Conservation (phyloP, 2,797 vertebrate species). For the Alca torda region DNA sequence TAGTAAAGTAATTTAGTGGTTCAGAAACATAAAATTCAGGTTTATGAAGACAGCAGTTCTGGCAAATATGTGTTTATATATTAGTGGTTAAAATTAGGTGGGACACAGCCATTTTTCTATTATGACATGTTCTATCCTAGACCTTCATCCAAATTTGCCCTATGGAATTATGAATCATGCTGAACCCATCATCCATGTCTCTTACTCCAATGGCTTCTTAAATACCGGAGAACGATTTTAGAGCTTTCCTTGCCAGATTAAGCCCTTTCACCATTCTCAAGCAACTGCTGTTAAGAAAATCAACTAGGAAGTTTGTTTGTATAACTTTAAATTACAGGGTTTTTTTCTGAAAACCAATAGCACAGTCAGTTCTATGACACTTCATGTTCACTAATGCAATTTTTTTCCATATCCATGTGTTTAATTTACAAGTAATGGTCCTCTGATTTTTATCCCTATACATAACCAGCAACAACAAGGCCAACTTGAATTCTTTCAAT, state of each 20-base stretch:
- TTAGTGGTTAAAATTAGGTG: neutral
- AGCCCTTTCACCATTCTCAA: neutral
- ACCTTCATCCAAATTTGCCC: neutral
- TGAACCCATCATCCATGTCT: rapidly evolving
- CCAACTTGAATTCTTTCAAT: neutral
- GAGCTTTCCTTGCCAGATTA: neutral
- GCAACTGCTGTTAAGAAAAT: neutral
- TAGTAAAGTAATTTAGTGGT: neutral
- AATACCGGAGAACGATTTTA: neutral
- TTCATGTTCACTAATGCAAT: neutral
- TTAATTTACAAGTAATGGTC: neutral
- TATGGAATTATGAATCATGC: rapidly evolving
- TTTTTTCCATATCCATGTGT: neutral
- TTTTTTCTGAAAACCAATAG: neutral
- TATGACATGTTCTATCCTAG: neutral
- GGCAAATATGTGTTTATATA: neutral
- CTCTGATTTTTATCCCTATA: neutral
- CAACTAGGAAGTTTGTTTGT: neutral
- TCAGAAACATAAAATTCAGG: neutral
- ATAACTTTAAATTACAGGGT: neutral
- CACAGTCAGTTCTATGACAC: neutral
- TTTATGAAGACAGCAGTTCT: neutral
- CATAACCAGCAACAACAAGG: neutral
- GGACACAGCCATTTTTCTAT: neutral
- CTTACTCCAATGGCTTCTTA: neutral